Percentiles rank a stretch among this genome's conserved stretches.
Evolutionary conservation across 2,888 invertebrate species (phyloP).

Genomic region (Perdita meconis): DNA sequence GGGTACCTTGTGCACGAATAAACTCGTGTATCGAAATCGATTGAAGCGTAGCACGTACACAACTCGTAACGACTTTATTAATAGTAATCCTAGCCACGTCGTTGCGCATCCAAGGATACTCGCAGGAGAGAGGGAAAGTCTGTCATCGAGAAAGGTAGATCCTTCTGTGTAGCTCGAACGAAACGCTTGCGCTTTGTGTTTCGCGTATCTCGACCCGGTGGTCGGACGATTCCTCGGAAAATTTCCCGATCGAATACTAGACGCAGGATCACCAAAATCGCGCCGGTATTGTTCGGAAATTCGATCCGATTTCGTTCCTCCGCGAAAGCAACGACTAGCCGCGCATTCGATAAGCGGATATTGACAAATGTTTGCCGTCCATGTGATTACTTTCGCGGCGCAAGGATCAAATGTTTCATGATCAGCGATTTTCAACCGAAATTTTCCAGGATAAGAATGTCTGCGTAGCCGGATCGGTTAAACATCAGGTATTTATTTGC

Average conservation of each 20-base stretch:
- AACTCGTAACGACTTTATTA: slow-evolving; percentile 72
- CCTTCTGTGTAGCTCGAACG: slow-evolving; percentile 47
- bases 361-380: too few relatives aligned
- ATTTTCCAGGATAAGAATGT: slow-evolving; percentile 9
- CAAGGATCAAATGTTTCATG: slow-evolving; percentile 6
- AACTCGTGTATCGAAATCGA: slow-evolving; percentile 68
- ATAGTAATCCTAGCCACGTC: slow-evolving; percentile 67
- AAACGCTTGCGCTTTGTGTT: slow-evolving; percentile 21
- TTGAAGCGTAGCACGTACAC: slow-evolving; percentile 64
- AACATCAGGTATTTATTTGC: slow-evolving; percentile 8
- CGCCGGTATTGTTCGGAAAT: neutral
- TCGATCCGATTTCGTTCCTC: slow-evolving; percentile 18
- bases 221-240: neutral
- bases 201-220: neutral
- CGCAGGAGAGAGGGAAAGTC: slow-evolving; percentile 59
- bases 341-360: too few relatives aligned
- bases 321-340: too few relatives aligned
- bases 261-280: neutral
- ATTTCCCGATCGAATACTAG: slow-evolving; percentile 9
- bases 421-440: too few relatives aligned
- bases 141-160: slow-evolving; percentile 63
- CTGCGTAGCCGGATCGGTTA: neutral
- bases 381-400: neutral
- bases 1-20: slow-evolving; percentile 2
- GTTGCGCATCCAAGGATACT: slow-evolving; percentile 65